A percentile compares a stretch with the other conserved stretches of the same genome.
Evolutionary conservation across 2,113 vertebrate species (phyloP).

Genomic region (Clinocottus analis): DNA sequence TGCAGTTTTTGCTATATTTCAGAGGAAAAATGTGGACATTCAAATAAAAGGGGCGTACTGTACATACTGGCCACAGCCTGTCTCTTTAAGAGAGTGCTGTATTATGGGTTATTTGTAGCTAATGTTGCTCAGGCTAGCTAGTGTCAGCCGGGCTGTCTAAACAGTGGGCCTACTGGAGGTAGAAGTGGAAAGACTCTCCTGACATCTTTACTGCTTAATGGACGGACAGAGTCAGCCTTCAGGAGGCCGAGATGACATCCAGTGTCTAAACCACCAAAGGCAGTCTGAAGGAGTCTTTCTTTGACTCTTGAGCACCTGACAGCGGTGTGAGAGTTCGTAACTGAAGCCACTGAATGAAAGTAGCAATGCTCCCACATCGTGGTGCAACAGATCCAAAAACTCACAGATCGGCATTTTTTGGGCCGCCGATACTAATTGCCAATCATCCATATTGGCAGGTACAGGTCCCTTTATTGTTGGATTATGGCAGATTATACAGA

Average conservation of each 20-base stretch:
- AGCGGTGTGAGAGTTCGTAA: slow-evolving; percentile 1
- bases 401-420: neutral
- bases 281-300: slow-evolving; percentile 5
- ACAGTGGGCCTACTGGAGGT: neutral
- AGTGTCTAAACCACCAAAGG: slow-evolving; percentile 11
- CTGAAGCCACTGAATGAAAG: slow-evolving; percentile 3
- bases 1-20: neutral
- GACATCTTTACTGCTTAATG: neutral
- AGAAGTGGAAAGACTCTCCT: neutral
- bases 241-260: slow-evolving; percentile 8
- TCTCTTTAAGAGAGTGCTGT: neutral
- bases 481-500: neutral
- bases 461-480: neutral
- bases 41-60: neutral
- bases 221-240: slow-evolving; percentile 7
- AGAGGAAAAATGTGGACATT: neutral
- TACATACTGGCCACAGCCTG: neutral
- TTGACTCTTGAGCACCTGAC: neutral
- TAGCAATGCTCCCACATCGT: neutral
- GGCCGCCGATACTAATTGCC: neutral
- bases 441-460: neutral
- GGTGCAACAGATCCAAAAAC: neutral
- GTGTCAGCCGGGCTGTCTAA: neutral
- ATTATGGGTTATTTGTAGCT: neutral
- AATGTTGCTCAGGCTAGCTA: neutral